Percentiles rank a stretch among this genome's conserved stretches.
These are phyloP conservation scores for Heliconius sara DNA, from an alignment of 2,888 invertebrate species.

Conservation along the genomic window DNA sequence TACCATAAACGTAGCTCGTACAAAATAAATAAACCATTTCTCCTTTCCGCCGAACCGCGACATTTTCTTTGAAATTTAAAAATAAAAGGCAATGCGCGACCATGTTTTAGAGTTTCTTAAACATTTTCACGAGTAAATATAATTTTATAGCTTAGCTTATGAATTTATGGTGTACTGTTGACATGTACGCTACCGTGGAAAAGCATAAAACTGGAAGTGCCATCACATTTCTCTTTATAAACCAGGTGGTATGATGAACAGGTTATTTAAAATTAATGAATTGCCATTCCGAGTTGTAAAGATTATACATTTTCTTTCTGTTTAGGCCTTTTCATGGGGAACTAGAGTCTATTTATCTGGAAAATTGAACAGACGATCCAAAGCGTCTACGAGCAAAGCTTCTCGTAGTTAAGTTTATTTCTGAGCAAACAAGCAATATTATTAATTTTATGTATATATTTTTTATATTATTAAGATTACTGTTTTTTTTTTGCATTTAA, in stretches of 20 bases:
- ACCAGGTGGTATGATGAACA: background rate
- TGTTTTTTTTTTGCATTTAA: too few species aligned
- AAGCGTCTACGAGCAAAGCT: too few species aligned
- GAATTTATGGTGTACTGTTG: conserved; percentile 40
- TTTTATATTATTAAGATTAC: too few species aligned
- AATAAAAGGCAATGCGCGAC: conserved; percentile 17
- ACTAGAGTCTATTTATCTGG: too few species aligned
- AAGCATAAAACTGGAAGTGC: background rate
- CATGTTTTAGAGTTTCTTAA: conserved; percentile 35
- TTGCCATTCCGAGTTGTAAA: too few species aligned
- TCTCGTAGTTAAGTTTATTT: too few species aligned
- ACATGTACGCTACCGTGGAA: conserved; percentile 7
- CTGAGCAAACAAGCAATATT: too few species aligned
- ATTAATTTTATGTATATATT: too few species aligned
- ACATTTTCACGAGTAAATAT: conserved; percentile 37
- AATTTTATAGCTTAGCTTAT: conserved; percentile 37
- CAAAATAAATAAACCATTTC: background rate
- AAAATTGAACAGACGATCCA: too few species aligned
- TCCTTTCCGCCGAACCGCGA: background rate
- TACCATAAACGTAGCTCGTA: conserved; percentile 2
- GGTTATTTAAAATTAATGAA: background rate
- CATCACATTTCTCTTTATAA: background rate
- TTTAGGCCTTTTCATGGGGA: too few species aligned
- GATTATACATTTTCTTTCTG: too few species aligned
- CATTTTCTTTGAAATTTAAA: conserved; percentile 17